Conservation (phyloP, 2,888 invertebrate species). For the Bugula neritina region DNA sequence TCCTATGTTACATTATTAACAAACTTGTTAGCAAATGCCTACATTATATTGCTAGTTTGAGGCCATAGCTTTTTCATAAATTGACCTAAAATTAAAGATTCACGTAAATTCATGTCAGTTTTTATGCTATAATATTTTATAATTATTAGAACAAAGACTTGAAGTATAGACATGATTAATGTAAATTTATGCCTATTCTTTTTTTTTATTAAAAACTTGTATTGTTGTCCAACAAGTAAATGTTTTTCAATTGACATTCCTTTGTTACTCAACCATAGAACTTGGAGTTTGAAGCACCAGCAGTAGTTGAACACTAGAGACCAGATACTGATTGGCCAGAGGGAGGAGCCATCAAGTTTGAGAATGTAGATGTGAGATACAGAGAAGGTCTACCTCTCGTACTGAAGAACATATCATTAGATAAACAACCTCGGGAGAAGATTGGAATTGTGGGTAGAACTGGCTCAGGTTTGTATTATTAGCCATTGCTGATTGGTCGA, state of each 20-base stretch:
- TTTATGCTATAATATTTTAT: neutral
- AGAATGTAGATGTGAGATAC: constrained; percentile 21
- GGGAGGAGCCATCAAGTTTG: constrained; percentile 12
- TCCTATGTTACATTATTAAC: neutral
- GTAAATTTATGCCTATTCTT: no score
- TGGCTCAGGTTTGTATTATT: constrained; percentile 27
- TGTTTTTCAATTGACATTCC: neutral
- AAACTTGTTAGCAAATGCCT: neutral
- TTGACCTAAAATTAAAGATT: no score
- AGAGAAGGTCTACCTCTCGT: constrained; percentile 26
- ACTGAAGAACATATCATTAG: constrained; percentile 6
- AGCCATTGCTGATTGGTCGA: no score
- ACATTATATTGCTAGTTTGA: no score
- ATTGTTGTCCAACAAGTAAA: neutral
- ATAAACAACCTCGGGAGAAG: constrained; percentile 19
- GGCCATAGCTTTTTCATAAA: no score
- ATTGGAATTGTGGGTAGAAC: constrained; percentile 26
- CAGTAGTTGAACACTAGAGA: constrained; percentile 38
- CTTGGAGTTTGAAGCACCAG: constrained; percentile 44
- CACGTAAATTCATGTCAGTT: no score
- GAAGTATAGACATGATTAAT: neutral
- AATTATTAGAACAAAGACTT: neutral
- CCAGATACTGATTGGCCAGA: constrained; percentile 32
- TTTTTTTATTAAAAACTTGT: no score
- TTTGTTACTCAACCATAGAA: constrained; percentile 32